Base-by-base conservation (phyloP, 2,113 vertebrate species). In the Alligator sinensis region DNA sequence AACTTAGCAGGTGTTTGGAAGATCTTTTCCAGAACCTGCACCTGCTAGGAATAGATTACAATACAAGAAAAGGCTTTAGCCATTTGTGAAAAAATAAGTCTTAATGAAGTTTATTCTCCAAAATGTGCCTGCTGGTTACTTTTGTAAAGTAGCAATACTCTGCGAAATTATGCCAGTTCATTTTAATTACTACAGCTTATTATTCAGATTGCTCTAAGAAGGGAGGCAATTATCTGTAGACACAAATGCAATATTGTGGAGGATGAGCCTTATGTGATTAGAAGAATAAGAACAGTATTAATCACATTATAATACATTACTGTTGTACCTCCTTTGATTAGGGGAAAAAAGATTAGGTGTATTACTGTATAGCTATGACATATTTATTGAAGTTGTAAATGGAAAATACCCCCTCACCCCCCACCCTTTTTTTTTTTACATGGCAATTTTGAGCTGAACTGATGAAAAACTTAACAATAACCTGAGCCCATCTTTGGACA, bases 231-330 rank as follows among this genome's bases (percentile, higher is more conserved):
- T 96, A 97, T 97, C 91, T 96, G 59, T 66, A 96, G 91, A 95
- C 82, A 96, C 80, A 97, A 97, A 97, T 96, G 93, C 83, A 96
- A 92, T 97, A 96, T 94, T 95, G 77, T 84, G 84, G 93, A 92
- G 82, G 96, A 97, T 96, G 94, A 97, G 76, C 66, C 63, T 77
- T 90, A 94, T 94, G 96, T 97, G 95, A 96, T 97, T 96, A 95
- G 87, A 96, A 80, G 95, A 96, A 91, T 95, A 97, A 97, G 95
- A 96, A 90, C 93, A 92, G 95, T 95, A 97, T 96, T 97, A 98
- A 96, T 98, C 94, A 91, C 91, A 93, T 94, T 92, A 96, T 92
- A 70, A 95, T 80, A 91, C 93, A 96, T 91, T 97, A 96, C 84
- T 89, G 78, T 96, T 95, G 89, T 92, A 86, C 82, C 79, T 91